Conservation (phyloP, 2,113 vertebrate genomes). For the Tragelaphus scriptus region DNA sequence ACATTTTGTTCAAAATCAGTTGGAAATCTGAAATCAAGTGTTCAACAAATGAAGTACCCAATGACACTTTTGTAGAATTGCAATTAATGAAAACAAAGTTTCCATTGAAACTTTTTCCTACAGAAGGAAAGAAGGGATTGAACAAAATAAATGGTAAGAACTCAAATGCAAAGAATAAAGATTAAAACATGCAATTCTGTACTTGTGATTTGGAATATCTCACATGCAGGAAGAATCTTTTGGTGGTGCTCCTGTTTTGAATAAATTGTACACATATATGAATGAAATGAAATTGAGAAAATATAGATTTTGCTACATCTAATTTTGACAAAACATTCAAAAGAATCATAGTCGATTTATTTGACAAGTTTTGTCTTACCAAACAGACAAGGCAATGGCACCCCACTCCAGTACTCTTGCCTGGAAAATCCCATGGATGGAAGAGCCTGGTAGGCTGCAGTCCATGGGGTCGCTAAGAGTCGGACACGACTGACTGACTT, state of each 20-base stretch:
- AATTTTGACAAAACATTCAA: constrained; percentile 19
- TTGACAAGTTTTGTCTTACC: neutral
- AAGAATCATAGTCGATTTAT: neutral
- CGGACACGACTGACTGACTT: too few species aligned
- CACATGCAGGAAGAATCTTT: neutral
- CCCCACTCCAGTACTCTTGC: too few species aligned
- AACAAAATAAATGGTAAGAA: constrained; percentile 9
- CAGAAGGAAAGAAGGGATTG: neutral
- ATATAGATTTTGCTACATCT: constrained; percentile 3
- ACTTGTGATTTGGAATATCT: neutral
- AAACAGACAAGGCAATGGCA: too few species aligned
- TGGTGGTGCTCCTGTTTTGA: neutral
- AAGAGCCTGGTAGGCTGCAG: too few species aligned
- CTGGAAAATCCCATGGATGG: too few species aligned
- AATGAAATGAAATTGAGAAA: neutral
- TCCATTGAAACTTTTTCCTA: neutral
- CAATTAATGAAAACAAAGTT: neutral
- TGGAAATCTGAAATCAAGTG: neutral
- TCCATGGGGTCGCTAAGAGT: too few species aligned
- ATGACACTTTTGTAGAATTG: neutral
- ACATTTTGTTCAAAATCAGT: neutral
- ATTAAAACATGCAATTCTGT: constrained; percentile 12
- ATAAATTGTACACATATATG: neutral
- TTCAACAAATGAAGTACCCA: neutral
- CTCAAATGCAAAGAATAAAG: neutral